phyloP scores from a whole-genome alignment of 1,140 invertebrate species.

The Drosophila baimaii region DNA sequence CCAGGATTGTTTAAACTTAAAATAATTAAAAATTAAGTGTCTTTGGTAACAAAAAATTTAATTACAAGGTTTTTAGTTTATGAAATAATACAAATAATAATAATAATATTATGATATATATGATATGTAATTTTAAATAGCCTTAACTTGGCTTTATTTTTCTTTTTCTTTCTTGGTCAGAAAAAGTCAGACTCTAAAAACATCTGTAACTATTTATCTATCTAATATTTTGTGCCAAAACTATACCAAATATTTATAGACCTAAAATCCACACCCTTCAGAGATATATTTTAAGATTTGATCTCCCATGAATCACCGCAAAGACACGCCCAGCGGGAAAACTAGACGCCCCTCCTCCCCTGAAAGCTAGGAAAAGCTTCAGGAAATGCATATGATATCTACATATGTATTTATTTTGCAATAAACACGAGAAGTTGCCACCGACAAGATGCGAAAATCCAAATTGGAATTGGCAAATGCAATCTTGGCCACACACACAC shows the following conservation, averaged over 20 bases:
- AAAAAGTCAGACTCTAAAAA: no score
- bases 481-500: constrained; percentile 57
- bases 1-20: neutral
- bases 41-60: neutral
- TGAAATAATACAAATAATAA: no score
- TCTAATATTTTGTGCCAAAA: no score
- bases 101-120: no score
- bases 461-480: constrained; percentile 58
- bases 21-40: neutral
- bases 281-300: neutral
- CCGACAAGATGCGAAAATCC: constrained; percentile 43
- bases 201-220: no score
- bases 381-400: constrained; percentile 34
- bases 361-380: neutral
- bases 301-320: neutral
- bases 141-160: no score
- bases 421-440: constrained; percentile 31
- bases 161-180: no score
- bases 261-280: neutral
- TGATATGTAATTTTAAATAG: no score
- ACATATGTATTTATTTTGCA: constrained; percentile 44
- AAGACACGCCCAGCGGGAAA: neutral
- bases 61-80: neutral
- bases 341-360: neutral
- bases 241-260: no score